A percentile compares a stretch with the other conserved stretches of the same genome.
These are phyloP conservation scores for Poecilia picta DNA, from an alignment of 2,797 vertebrate species.

Conservation along the genomic window DNA sequence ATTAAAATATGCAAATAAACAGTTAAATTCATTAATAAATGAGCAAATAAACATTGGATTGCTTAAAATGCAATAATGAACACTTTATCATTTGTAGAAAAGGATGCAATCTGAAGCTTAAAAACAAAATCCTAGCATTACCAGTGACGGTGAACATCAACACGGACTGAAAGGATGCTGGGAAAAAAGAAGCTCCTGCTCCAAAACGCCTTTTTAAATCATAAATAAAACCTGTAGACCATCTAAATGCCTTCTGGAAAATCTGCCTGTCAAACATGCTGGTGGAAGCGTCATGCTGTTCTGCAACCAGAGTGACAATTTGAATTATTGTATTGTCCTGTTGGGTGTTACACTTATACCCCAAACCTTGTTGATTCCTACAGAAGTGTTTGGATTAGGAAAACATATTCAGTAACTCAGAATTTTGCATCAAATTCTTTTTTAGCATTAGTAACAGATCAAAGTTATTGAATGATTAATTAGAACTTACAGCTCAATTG, in stretches of 20 bases:
- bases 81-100: too few relatives aligned
- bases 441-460: not conserved
- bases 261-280: not conserved
- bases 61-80: not conserved
- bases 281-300: not conserved
- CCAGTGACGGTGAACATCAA: not conserved
- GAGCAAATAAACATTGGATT: not conserved
- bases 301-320: not conserved
- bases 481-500: slow-evolving; percentile 75
- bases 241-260: not conserved
- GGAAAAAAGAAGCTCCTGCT: not conserved
- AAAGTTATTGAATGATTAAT: slow-evolving; percentile 54
- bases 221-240: too few relatives aligned
- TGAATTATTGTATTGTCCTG: not conserved
- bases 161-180: not conserved
- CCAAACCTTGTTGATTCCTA: not conserved
- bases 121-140: too few relatives aligned
- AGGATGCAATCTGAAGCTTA: too few relatives aligned
- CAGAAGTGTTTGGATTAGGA: not conserved
- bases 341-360: not conserved
- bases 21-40: not conserved
- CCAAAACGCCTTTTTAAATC: too few relatives aligned
- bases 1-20: not conserved
- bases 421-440: not conserved
- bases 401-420: not conserved